Evolutionary conservation across 2,888 invertebrate species (phyloP).

Genomic region (Parnassius apollo): DNA sequence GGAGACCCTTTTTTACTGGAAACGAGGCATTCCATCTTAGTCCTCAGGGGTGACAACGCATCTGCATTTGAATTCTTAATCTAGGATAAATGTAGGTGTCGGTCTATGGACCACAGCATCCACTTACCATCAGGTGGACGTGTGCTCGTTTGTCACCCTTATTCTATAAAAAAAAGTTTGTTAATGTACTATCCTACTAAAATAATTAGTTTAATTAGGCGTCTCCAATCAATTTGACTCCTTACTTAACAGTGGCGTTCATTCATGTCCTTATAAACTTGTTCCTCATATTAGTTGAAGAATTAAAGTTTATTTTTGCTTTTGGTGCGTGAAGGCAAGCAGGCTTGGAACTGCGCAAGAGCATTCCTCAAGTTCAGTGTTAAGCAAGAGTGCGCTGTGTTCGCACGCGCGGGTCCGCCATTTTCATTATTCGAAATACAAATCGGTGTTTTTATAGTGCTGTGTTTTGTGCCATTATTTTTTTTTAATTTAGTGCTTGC

Average conservation of each 20-base stretch:
- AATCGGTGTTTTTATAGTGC: constrained; percentile 38
- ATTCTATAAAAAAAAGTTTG: constrained; percentile 1
- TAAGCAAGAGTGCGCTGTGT: constrained; percentile 48
- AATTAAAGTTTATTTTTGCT: constrained; percentile 21
- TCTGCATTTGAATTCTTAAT: too few species aligned
- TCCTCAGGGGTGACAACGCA: too few species aligned
- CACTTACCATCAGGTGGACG: too few species aligned
- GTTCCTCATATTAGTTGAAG: background rate
- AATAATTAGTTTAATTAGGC: constrained; percentile 6
- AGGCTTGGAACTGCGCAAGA: constrained; percentile 48
- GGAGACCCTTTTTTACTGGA: too few species aligned
- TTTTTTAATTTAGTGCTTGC: constrained; percentile 21
- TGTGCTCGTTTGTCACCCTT: too few species aligned
- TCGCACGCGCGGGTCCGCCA: constrained; percentile 43
- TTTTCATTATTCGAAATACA: constrained; percentile 36
- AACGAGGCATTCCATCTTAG: too few species aligned
- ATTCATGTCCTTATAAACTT: background rate
- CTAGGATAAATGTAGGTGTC: too few species aligned
- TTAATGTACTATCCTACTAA: constrained; percentile 7
- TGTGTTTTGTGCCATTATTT: constrained; percentile 42
- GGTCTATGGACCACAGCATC: too few species aligned
- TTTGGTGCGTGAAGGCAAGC: constrained; percentile 48
- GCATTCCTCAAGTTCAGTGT: constrained; percentile 69
- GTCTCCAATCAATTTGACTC: constrained; percentile 11
- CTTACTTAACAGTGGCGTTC: constrained; percentile 11